Conservation (phyloP, 2,888 invertebrate genomes). For the Chrysopilus asiliformis region DNA sequence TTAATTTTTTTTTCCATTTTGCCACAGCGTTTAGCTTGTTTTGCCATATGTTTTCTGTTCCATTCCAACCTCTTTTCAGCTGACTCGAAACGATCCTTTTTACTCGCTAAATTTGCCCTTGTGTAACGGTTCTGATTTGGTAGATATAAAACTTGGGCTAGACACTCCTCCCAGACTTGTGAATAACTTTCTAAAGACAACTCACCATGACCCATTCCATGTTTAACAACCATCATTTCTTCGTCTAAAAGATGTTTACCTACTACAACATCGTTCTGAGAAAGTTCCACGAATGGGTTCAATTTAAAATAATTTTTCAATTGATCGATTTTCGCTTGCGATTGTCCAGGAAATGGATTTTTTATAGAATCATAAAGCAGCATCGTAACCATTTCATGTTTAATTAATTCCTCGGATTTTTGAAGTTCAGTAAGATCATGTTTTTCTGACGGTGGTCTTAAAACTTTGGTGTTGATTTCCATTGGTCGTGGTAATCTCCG, state of each 20-base stretch:
- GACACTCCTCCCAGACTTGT: slow-evolving; percentile 95
- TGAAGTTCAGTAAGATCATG: slow-evolving; percentile 75
- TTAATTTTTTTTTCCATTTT: slow-evolving; percentile 97
- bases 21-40: slow-evolving; percentile 89
- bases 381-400: slow-evolving; percentile 94
- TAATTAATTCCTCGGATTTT: slow-evolving; percentile 91
- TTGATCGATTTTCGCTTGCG: slow-evolving; percentile 38
- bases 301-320: slow-evolving; percentile 73
- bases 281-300: slow-evolving; percentile 67
- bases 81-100: slow-evolving; percentile 91
- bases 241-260: slow-evolving; percentile 53
- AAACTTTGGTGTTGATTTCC: slow-evolving; percentile 71
- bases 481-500: slow-evolving; percentile 68
- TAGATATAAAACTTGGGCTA: slow-evolving; percentile 80
- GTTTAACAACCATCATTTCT: slow-evolving; percentile 83
- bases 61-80: slow-evolving; percentile 84
- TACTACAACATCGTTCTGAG: slow-evolving; percentile 48
- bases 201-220: slow-evolving; percentile 93
- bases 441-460: slow-evolving; percentile 62
- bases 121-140: slow-evolving; percentile 89
- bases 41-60: slow-evolving; percentile 91
- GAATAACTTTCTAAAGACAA: slow-evolving; percentile 81
- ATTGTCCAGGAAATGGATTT: slow-evolving; percentile 47
- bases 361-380: slow-evolving; percentile 77
- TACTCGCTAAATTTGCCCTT: slow-evolving; percentile 84